Percentiles rank a stretch among this genome's conserved stretches.
phyloP scores from a whole-genome alignment of 1,140 invertebrate genomes.

The Drosophila nigrodunni region DNA sequence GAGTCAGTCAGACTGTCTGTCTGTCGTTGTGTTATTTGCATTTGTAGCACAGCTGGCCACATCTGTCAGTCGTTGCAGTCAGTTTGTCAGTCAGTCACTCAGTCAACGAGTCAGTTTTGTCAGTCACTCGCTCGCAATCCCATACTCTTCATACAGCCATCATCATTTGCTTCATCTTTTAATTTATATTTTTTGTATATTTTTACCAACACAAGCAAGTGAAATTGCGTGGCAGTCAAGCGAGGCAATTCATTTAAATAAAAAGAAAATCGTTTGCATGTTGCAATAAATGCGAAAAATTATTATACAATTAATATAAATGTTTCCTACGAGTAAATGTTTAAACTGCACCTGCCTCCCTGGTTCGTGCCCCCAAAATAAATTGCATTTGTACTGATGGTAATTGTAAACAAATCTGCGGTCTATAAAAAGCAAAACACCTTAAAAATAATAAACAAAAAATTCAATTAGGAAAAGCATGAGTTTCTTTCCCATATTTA shows the following conservation, averaged over 20 bases:
- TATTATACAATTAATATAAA: slow-evolving; percentile 74
- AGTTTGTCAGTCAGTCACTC: slow-evolving; percentile 26
- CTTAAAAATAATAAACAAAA: neutral
- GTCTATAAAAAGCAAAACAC: neutral
- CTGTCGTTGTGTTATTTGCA: slow-evolving; percentile 35
- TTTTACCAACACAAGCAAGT: slow-evolving; percentile 31
- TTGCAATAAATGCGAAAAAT: slow-evolving; percentile 69
- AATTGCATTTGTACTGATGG: slow-evolving; percentile 1
- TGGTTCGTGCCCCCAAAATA: slow-evolving; percentile 53
- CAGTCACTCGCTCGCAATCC: neutral
- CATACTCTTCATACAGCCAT: slow-evolving; percentile 32
- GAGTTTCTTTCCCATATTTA: slow-evolving; percentile 1
- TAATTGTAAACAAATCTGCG: slow-evolving; percentile 3
- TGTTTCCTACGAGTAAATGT: no score
- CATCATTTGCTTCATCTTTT: slow-evolving; percentile 41
- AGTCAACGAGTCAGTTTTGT: slow-evolving; percentile 13
- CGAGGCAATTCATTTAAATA: slow-evolving; percentile 76
- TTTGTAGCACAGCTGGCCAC: slow-evolving; percentile 20
- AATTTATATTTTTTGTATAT: neutral
- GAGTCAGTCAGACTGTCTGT: neutral
- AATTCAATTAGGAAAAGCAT: neutral
- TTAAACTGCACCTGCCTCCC: slow-evolving; percentile 50
- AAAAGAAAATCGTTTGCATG: slow-evolving; percentile 72
- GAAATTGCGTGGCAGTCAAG: slow-evolving; percentile 73
- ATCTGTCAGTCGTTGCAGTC: slow-evolving; percentile 43